Percentiles rank a stretch among this genome's conserved stretches.
Evolutionary conservation across 2,797 vertebrate genomes (phyloP).

Genomic region (Thalassophryne amazonica): DNA sequence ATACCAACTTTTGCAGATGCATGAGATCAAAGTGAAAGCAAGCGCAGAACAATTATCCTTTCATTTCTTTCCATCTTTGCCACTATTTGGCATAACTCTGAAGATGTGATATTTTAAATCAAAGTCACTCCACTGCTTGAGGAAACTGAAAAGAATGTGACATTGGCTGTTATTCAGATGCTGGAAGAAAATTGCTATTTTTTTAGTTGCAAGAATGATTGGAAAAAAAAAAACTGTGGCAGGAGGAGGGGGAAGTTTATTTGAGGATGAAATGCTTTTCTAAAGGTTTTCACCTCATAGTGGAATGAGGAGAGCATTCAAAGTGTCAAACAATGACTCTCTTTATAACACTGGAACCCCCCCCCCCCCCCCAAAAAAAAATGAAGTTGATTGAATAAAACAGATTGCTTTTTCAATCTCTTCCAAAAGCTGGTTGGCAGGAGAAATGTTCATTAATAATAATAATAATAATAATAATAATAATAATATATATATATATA

Average conservation of each 20-base stretch:
- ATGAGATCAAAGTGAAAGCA: no score
- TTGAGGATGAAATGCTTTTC: background rate
- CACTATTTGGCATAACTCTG: slow-evolving; percentile 19
- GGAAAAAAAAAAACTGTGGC: no score
- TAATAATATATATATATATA: no score
- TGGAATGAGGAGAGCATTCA: slow-evolving; percentile 6
- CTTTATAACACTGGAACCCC: slow-evolving; percentile 8
- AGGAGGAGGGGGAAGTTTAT: background rate
- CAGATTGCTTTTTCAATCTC: background rate
- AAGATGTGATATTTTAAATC: slow-evolving; percentile 19
- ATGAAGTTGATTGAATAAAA: background rate
- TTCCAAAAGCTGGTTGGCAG: background rate
- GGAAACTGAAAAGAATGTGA: slow-evolving; percentile 10
- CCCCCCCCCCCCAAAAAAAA: no score
- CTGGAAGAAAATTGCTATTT: slow-evolving; percentile 17
- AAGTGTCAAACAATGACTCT: slow-evolving; percentile 26
- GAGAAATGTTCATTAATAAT: no score
- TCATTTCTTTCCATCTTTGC: slow-evolving; percentile 1
- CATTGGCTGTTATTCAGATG: slow-evolving; percentile 4
- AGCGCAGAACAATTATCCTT: background rate
- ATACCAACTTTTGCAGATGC: no score
- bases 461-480: no score
- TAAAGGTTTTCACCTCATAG: slow-evolving; percentile 4
- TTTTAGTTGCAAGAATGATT: background rate
- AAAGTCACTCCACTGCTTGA: background rate